Base-by-base conservation (phyloP, 2,113 vertebrate genomes). In the Tachysurus fulvidraco region DNA sequence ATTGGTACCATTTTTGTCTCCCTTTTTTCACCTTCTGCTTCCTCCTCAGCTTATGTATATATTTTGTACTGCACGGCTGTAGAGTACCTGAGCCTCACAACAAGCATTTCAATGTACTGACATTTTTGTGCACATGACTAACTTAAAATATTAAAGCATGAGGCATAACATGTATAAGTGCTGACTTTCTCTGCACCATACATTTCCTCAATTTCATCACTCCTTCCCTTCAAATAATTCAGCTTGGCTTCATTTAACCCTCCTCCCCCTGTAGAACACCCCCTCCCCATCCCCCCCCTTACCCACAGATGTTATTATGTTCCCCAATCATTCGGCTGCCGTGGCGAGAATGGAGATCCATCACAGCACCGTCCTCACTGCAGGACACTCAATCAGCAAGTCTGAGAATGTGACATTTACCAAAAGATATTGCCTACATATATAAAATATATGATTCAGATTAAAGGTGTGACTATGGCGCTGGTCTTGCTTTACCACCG, bases 381-480 rank as follows among this genome's bases (percentile, higher is more conserved):
- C 85, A 57, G 4, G 14, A 88, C 83, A 91, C 88, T 92, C 86
- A 78, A 79, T 90, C 88, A 85, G 46, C 71, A 84, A 83, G 80
- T 89, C 88, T 90, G 89, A 92, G 92, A 93, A 91, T 90, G 91
- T 88, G 92, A 90, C 90, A 92, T 94, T 93, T 93, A 91, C 92
- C 91, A 81, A 90, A 85, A 88, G 87, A 87, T 88, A 88, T 80
- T 78, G 79, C 86, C 84, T 81, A 93, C 88, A 90, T 92, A 94
- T 92, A 94, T 92, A 90, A 94, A 93, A 93, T 93, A 91, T 91
- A 93, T 90, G 90, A 91, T 91, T 91, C 87, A 94, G 93, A 95
- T 95, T 94, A 90, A 91, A 93, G 89, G 91, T 89, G 88, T 93
- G 93, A 94, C 94, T 93, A 93, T 90, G 92, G 91, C 89, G 89